phyloP scores from a whole-genome alignment of 2,113 vertebrate genomes.

The Hiodon alosoides region DNA sequence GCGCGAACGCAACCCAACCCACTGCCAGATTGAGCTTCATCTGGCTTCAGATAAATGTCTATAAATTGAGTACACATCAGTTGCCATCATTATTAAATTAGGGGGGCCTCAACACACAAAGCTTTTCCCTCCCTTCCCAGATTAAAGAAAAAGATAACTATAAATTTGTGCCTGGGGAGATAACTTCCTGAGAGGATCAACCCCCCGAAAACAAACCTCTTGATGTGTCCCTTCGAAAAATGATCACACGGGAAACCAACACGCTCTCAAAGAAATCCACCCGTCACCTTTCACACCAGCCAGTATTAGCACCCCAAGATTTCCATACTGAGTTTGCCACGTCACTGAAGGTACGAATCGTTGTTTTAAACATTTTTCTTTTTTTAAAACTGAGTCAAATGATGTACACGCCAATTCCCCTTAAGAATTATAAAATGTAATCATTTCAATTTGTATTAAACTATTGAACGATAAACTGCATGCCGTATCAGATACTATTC shows the following conservation, averaged over 20 bases:
- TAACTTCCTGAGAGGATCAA: slow-evolving; percentile 22
- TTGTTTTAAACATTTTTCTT: too few relatives aligned
- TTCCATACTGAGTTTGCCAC: not conserved
- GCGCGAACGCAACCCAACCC: too few relatives aligned
- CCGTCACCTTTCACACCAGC: not conserved
- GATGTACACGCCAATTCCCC: too few relatives aligned
- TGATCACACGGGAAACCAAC: slow-evolving; percentile 24
- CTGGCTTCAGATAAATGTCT: too few relatives aligned
- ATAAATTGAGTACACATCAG: slow-evolving; percentile 19
- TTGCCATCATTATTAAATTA: slow-evolving; percentile 50
- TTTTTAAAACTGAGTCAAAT: too few relatives aligned
- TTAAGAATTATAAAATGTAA: too few relatives aligned
- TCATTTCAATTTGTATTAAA: too few relatives aligned
- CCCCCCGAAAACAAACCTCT: slow-evolving; percentile 4
- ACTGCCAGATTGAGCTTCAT: too few relatives aligned
- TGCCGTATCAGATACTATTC: too few relatives aligned
- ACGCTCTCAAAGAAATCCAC: slow-evolving; percentile 1
- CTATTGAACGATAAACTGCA: too few relatives aligned
- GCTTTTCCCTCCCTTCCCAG: slow-evolving; percentile 39
- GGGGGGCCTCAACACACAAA: slow-evolving; percentile 20
- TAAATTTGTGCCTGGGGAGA: slow-evolving; percentile 1
- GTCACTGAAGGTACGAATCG: too few relatives aligned
- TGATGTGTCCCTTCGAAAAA: slow-evolving; percentile 30
- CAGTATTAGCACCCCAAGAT: not conserved
- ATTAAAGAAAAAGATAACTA: slow-evolving; percentile 18